Base-by-base conservation (phyloP, 2,113 vertebrate genomes). In the Tachysurus fulvidraco region DNA sequence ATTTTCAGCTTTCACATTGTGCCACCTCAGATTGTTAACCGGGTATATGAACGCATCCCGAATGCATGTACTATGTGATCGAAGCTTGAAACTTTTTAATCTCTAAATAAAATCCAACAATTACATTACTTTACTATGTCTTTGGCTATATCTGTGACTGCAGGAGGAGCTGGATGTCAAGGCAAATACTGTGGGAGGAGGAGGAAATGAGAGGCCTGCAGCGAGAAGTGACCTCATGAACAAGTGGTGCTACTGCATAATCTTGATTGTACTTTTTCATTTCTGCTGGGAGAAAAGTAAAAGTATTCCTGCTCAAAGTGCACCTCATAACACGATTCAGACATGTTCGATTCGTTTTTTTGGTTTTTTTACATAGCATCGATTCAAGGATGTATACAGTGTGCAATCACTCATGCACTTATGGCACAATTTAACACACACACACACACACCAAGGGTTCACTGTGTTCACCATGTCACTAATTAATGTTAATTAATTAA, bases 201-300 rank as follows among this genome's bases (percentile, higher is more conserved):
- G 93, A 96, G 96, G 94, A 99, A 99, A 95, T 99, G 96, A 96
- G 92, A 91, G 86, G 91, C 86, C 94, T 89, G 88, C 92, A 84
- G 91, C 84, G 91, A 91, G 93, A 95, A 88, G 82, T 96, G 95
- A 98, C 97, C 97, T 99, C 97, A 95, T 93, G 54, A 96, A 96
- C 94, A 96, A 92, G 95, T 97, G 98, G 97, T 98, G 98, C 98
- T 98, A 99, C 95, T 96, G 96, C 95, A 93, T 96, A 95, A 95
- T 96, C 93, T 94, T 95, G 96, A 97, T 96, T 97, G 96, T 97
- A 96, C 54, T 81, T 81, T 89, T 82, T 79, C 76, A 54, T 83
- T 84, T 30, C 64, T 54, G 71, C 25, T 36, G 50, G 46, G 71
- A 67, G 30, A 55, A 76, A 52, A 85, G 12, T 14, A 41, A 73